Conservation (phyloP, 2,888 invertebrate species). For the Himalopsyche tibetana region DNA sequence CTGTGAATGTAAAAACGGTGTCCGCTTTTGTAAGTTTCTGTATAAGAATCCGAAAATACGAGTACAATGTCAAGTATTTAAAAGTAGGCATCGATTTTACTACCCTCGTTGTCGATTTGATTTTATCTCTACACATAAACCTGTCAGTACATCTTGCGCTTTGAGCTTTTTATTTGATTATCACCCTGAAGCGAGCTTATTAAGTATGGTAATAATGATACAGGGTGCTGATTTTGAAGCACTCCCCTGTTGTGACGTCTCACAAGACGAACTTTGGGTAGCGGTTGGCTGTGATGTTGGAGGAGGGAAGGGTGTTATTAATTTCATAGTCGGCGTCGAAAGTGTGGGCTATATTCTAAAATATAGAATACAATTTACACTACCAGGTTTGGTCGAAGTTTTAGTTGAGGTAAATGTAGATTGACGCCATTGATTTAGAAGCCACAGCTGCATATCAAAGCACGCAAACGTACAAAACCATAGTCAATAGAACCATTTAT, state of each 20-base stretch:
- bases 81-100: neutral
- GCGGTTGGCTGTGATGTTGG: slow-evolving; percentile 2
- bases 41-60: too few relatives aligned
- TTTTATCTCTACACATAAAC: slow-evolving; percentile 3
- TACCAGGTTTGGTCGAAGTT: slow-evolving; percentile 17
- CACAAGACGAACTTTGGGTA: neutral
- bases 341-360: neutral
- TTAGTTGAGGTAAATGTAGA: neutral
- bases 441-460: too few relatives aligned
- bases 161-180: slow-evolving; percentile 8
- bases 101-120: slow-evolving; percentile 7
- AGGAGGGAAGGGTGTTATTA: neutral
- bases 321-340: slow-evolving; percentile 5
- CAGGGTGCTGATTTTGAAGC: slow-evolving; percentile 39
- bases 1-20: too few relatives aligned
- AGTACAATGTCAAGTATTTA: too few relatives aligned
- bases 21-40: too few relatives aligned
- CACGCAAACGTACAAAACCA: too few relatives aligned
- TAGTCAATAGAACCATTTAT: too few relatives aligned
- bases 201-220: slow-evolving; percentile 43
- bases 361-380: neutral
- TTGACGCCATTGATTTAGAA: too few relatives aligned
- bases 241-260: slow-evolving; percentile 14
- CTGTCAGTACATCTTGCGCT: neutral
- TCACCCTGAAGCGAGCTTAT: neutral